These are phyloP conservation scores for Erythrolamprus reginae DNA, from an alignment of 2,113 vertebrate genomes.

Conservation along the genomic window DNA sequence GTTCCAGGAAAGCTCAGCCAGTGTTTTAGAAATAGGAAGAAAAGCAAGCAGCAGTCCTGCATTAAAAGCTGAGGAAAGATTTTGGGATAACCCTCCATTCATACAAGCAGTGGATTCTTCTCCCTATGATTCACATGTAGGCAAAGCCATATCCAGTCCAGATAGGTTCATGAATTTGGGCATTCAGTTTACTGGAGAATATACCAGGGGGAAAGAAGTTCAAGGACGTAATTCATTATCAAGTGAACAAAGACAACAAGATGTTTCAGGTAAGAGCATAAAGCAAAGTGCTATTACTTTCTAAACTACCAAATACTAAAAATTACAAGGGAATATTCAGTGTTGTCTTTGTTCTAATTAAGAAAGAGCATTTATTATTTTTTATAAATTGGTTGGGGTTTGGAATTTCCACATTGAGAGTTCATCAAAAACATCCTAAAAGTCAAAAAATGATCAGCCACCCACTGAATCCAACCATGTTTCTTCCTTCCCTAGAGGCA, in stretches of 20 bases:
- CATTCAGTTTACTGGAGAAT: constrained; percentile 38
- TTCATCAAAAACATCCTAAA: not conserved
- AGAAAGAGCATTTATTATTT: not conserved
- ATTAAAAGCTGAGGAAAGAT: constrained; percentile 25
- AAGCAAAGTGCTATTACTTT: not conserved
- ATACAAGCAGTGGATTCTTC: constrained; percentile 24
- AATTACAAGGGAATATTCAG: not conserved
- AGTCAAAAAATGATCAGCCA: not conserved
- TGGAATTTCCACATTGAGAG: not conserved
- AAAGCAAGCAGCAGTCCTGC: constrained; percentile 24
- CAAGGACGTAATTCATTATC: constrained; percentile 23
- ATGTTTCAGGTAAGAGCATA: constrained; percentile 34
- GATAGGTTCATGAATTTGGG: constrained; percentile 37
- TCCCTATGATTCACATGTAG: constrained; percentile 9
- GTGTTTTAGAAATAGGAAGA: constrained; percentile 27
- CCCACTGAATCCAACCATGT: not conserved
- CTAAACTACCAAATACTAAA: not conserved
- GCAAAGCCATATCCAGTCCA: constrained; percentile 36
- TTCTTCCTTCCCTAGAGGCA: not conserved
- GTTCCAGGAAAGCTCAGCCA: constrained; percentile 9
- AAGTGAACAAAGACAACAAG: constrained; percentile 21
- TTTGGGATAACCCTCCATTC: constrained; percentile 36
- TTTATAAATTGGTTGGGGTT: not conserved
- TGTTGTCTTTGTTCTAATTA: not conserved
- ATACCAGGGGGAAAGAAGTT: constrained; percentile 52